Evolutionary conservation across 2,888 invertebrate genomes (phyloP).

Genomic region (Tineola bisselliella): DNA sequence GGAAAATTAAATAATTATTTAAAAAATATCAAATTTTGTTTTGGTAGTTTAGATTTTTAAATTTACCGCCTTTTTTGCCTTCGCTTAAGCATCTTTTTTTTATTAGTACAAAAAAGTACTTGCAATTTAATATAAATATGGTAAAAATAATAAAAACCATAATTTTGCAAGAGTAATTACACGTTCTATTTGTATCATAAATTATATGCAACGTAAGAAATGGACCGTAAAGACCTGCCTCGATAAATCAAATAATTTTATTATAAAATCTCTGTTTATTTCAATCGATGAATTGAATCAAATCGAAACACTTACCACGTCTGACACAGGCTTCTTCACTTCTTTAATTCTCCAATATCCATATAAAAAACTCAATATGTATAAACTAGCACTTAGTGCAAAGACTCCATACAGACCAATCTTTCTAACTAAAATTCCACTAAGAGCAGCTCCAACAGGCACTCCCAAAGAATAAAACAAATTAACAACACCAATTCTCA

Average conservation of each 20-base stretch:
- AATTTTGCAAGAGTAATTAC: neutral
- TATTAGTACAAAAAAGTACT: no score
- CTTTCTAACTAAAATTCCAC: slow-evolving; percentile 79
- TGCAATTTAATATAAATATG: no score
- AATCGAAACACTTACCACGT: slow-evolving; percentile 37
- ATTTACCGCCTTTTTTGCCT: no score
- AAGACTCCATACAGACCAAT: slow-evolving; percentile 87
- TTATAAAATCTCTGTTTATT: slow-evolving; percentile 29
- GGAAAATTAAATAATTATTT: no score
- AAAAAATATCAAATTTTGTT: no score
- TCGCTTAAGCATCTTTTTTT: no score
- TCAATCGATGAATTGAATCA: slow-evolving; percentile 32
- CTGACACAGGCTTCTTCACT: slow-evolving; percentile 51
- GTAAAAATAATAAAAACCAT: no score
- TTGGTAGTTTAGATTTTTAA: no score
- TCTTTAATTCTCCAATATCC: slow-evolving; percentile 79
- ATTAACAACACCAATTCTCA: slow-evolving; percentile 88
- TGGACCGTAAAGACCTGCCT: neutral
- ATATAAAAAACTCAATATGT: slow-evolving; percentile 78
- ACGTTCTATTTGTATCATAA: neutral
- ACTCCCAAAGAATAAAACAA: slow-evolving; percentile 88
- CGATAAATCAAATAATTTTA: slow-evolving; percentile 24
- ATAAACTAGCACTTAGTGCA: slow-evolving; percentile 77
- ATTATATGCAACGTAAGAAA: neutral
- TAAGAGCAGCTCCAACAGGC: slow-evolving; percentile 88